Evolutionary conservation across 2,888 invertebrate genomes (phyloP), one percentile per base, ranked within the genome.

Genomic region (Griposia aprilina): DNA sequence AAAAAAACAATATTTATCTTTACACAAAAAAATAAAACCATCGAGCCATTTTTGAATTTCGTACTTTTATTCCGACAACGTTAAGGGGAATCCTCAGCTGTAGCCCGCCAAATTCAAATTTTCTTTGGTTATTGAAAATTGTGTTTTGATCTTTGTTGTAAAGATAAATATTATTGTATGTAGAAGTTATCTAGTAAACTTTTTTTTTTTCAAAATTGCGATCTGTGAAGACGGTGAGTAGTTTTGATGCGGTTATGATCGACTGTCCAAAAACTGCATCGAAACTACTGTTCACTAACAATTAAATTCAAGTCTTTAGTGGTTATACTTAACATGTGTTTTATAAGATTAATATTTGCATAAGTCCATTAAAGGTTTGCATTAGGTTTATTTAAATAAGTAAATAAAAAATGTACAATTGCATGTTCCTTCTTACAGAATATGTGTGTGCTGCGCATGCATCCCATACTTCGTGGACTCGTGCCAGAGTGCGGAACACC

Each of bases 381-480:
- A 13, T 36, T 10, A n/a, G 20, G 5, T 48, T 48, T 67, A 67
- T 71, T 59, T 62, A 36, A 36, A 69, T 55, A 10, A 70, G 20
- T 52, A 8, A 23, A 30, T 8, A 36, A 72, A 68, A 68, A 36
- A 70, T 20, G 1, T n/a, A 69, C 7, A 50, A 5, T 71, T 20
- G 0, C 4, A 23, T 73, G 6, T 23, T 76, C 6, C 13, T 66
- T 69, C 5, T 80, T 70, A 30, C 80, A 78, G 78, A 3, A 0
- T 81, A 55, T 78, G 78, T n/a, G 26, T 81, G 45, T 78, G 81
- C 62, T 55, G 23, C 55, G 97, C 97, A 0, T 97, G 97, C 82
- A 95, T 96, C 15, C 97, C 97, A 0, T 97, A 97, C 85, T 97
- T 97, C 87, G 93, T 97, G 92, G 95, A 97, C 65, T 94, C 96